These are phyloP conservation scores for Montipora capitata DNA, from an alignment of 92 coral and sea anemone genomes.

Conservation along the genomic window DNA sequence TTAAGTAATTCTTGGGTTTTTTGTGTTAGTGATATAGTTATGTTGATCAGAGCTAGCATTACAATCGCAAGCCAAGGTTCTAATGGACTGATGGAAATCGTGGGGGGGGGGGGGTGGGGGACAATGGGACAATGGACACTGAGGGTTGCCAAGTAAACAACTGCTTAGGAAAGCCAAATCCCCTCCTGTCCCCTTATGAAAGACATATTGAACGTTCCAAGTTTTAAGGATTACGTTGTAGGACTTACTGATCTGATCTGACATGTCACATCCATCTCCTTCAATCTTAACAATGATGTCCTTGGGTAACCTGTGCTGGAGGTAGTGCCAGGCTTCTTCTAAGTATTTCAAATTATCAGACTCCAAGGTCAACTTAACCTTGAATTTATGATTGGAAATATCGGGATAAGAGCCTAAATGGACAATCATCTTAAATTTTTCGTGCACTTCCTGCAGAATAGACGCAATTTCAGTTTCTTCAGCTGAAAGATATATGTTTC, in stretches of 20 bases:
- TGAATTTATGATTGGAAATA: constrained; percentile 61
- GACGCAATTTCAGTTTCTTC: constrained; percentile 89
- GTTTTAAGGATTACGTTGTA: not conserved
- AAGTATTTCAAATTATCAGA: constrained; percentile 68
- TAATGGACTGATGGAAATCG: no score
- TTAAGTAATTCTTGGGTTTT: no score
- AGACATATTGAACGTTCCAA: no score
- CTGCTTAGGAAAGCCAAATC: no score
- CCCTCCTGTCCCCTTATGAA: no score
- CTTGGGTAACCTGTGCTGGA: constrained; percentile 77
- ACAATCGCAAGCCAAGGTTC: no score
- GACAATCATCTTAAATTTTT: constrained; percentile 81
- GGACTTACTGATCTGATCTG: constrained; percentile 28
- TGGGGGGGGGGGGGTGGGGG: no score
- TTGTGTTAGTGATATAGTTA: no score
- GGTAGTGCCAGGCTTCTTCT: constrained; percentile 85
- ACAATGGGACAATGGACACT: no score
- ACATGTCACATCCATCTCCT: constrained; percentile 18
- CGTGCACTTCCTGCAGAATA: constrained; percentile 82
- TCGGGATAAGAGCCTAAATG: constrained; percentile 97
- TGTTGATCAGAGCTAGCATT: no score
- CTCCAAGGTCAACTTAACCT: constrained; percentile 92
- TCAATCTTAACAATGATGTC: constrained; percentile 78
- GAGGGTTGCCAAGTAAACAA: no score
- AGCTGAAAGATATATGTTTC: constrained; percentile 80